Base-by-base conservation (phyloP, 1,140 invertebrate genomes). In the Megalopta genalis region DNA sequence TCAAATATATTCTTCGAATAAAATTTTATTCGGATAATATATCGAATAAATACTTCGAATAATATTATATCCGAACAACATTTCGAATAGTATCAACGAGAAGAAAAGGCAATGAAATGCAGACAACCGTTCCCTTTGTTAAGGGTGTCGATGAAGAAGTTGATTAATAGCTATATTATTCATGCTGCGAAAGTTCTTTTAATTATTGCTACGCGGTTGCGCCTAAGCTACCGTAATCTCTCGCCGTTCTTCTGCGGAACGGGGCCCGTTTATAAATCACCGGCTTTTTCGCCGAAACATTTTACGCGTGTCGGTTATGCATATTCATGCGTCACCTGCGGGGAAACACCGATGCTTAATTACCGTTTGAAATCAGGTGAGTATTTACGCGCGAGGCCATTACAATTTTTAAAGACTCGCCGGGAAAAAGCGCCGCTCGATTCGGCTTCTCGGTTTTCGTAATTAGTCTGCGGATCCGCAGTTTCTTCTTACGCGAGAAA, bases 241-340 rank as follows among this genome's bases (percentile, higher is more conserved):
- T 64, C 63, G n/a, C 37, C 12, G 9, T 64, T 64, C n/a, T 64
- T 64, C 3, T 42, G 4, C 21, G 12, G 14, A 27, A 60, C 14
- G 46, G 21, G 12, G 60, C 27, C 42, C 71, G 42, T 65, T 37
- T 42, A 74, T 74, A 65, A 74, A 74, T 74, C 71, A 65, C 60
- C 1, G 25, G 7, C 42, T 62, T 39, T 57, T 65, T 64, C 42
- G 4, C 14, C 71, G 8, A 52, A 73, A 73, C 59, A 63, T 73
- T 73, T 73, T 49, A 21, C 59, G 62, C 39, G 16, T 23, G 23
- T 32, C 62, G 46, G 25, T 59, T 57, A n/a, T 73, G 59, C 42
- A 73, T 73, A 73, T 73, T 62, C 70, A 73, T 74, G 71, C 64
- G 49, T 74, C 39, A 63, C 62, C 42, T 74, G 71, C 14, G 16